Base-by-base conservation (phyloP, 1,140 invertebrate species). In the Drosophila asahinai region DNA sequence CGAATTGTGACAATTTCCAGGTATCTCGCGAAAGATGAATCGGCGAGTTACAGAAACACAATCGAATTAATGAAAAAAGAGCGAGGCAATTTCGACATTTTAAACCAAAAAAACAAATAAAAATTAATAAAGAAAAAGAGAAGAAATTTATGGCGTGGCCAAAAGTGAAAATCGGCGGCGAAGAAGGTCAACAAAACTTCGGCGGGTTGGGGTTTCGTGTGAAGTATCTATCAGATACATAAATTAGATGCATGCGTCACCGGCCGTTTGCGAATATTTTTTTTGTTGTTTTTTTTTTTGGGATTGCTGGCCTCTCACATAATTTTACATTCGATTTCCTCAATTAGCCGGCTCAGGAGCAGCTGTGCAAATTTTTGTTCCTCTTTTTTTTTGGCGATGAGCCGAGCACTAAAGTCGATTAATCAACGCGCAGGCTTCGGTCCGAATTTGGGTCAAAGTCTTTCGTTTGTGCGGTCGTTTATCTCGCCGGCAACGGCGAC, bases 281-380 rank as follows among this genome's bases (percentile, higher is more conserved):
- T 15, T 63, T 51, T 40, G n/a, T n/a, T n/a, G n/a, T 8, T 9
- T 63, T 51, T 49, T 8, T 63, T 52, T 17, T 52, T 36, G 25
- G 60, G 19, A 45, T 25, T 19, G 47, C 30, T 67, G 33, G 77
- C 61, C 48, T 48, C 66, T 73, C 81, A 84, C 82, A 84, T 86
- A 82, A 86, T 86, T 86, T 86, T 86, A 82, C 82, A 86, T 86
- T 86, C 82, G 82, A 86, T 86, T 86, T 86, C 82, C 83, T 86
- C 82, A 78, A 86, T 86, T 86, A 86, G 81, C 82, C 68, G 71
- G 66, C 70, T 72, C 47, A 61, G 70, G 27, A 73, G 70, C 70
- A 74, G 71, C 71, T 74, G 71, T 74, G 71, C 71, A 43, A 74
- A 74, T 73, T 73, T 47, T 36, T 14, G 30, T 40, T 43, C 47